Base-by-base conservation (phyloP, 2,113 vertebrate species). In the Semnornis frantzii region DNA sequence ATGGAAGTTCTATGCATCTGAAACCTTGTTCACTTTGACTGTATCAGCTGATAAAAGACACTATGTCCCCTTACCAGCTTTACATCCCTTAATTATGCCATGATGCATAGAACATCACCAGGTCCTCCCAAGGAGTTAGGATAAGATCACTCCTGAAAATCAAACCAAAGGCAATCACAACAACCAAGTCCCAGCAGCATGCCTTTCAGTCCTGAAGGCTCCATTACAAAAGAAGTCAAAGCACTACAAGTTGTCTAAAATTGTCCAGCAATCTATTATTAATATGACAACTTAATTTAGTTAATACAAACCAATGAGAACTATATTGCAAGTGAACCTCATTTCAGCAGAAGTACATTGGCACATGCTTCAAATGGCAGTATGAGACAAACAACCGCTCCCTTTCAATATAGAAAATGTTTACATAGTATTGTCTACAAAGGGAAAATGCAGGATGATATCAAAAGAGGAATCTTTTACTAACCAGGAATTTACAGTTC, bases 391-490 rank as follows among this genome's bases (percentile, higher is more conserved):
- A 87, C 37, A 87, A 71, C n/a, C 65, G 24, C 23, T 42, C 78
- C 70, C 65, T 85, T 92, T 85, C 77, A 85, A 86, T 46, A 90
- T 7, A 95, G 81, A 92, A 94, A 91, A 94, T 71, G 39, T 39
- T 73, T 82, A 91, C 46, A 85, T n/a, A 66, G 16, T 23, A 25
- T 12, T 52, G 30, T 93, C 48, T 84, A 82, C 72, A 87, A 82
- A 93, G 78, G 50, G 57, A 90, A 95, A 95, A 87, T 31, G 65
- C 68, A 93, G 34, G 55, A 82, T 58, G 68, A 24, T 30, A 64
- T 86, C 63, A 79, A 94, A 96, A 94, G n/a, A 94, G n/a, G 84
- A 95, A 94, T 20, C 42, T 76, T 94, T 66, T 95, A 71, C 88
- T 92, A 84, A 77, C 9, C 28, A 80, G 68, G 9, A 87, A 74